Conservation (phyloP, 1,140 invertebrate genomes). For the Cotesia vestalis region DNA sequence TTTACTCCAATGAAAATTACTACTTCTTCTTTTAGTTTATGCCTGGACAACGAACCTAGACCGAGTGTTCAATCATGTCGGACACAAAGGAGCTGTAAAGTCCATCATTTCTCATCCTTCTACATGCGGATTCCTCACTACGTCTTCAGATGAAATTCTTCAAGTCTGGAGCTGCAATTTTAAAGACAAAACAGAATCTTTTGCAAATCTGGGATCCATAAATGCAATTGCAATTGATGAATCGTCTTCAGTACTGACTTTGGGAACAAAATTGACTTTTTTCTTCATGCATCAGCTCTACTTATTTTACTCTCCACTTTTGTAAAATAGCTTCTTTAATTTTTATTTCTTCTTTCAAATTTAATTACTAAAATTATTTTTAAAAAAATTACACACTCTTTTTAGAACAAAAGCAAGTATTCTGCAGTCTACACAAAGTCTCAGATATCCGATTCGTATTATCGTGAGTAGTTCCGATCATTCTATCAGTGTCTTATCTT, state of each 20-base stretch:
- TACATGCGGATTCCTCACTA: slow-evolving; percentile 47
- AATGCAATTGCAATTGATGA: slow-evolving; percentile 32
- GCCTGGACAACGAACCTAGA: slow-evolving; percentile 42
- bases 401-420: slow-evolving; percentile 34
- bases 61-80: slow-evolving; percentile 37
- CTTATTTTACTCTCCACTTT: slow-evolving; percentile 44
- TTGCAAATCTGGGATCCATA: slow-evolving; percentile 37
- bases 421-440: slow-evolving; percentile 40
- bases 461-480: slow-evolving; percentile 42
- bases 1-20: neutral
- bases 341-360: neutral
- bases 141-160: slow-evolving; percentile 30
- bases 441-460: slow-evolving; percentile 40
- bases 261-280: slow-evolving; percentile 41
- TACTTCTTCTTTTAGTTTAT: slow-evolving; percentile 28
- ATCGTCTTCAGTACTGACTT: slow-evolving; percentile 29
- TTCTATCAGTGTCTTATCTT: slow-evolving; percentile 41
- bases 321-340: slow-evolving; percentile 37
- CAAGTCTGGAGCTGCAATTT: slow-evolving; percentile 52
- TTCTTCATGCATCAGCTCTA: slow-evolving; percentile 46
- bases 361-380: neutral
- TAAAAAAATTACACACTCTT: slow-evolving; percentile 12
- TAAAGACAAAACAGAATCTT: slow-evolving; percentile 32
- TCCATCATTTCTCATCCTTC: slow-evolving; percentile 41
- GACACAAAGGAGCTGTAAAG: slow-evolving; percentile 27